phyloP scores from a whole-genome alignment of 2,797 vertebrate species.

The Lacerta agilis region DNA sequence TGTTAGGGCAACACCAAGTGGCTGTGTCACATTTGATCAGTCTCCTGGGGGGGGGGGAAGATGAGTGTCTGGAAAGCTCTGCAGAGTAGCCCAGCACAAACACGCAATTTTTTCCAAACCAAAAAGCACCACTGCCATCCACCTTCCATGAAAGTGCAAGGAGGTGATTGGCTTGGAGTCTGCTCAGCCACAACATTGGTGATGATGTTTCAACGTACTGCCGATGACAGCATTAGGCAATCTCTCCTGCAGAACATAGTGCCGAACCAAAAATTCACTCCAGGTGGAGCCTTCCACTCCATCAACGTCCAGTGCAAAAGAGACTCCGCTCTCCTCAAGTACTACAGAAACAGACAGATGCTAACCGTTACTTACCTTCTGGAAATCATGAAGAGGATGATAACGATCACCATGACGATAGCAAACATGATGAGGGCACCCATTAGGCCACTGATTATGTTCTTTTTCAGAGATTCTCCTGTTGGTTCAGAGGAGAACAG shows the following conservation, averaged over 20 bases:
- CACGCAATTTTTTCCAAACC: neutral
- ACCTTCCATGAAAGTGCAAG: neutral
- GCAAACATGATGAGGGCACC: neutral
- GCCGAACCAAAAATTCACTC: neutral
- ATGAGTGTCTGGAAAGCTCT: neutral
- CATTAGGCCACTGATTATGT: rapidly evolving
- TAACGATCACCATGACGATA: neutral
- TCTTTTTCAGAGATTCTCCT: rapidly evolving
- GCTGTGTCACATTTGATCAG: neutral
- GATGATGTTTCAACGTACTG: neutral
- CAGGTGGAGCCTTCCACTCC: neutral
- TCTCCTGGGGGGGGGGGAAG: neutral
- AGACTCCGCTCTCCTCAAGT: neutral
- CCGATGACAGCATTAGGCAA: neutral
- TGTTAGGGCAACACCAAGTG: neutral
- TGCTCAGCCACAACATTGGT: neutral
- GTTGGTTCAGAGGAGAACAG: neutral
- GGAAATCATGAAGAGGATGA: neutral
- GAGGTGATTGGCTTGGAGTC: neutral
- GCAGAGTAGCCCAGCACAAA: too few species aligned
- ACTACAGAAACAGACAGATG: neutral
- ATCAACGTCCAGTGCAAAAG: neutral
- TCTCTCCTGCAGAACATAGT: neutral
- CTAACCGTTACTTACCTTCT: neutral
- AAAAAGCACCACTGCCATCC: neutral